Evolutionary conservation across 2,888 invertebrate genomes (phyloP).

Genomic region (Brassicogethes aeneus): DNA sequence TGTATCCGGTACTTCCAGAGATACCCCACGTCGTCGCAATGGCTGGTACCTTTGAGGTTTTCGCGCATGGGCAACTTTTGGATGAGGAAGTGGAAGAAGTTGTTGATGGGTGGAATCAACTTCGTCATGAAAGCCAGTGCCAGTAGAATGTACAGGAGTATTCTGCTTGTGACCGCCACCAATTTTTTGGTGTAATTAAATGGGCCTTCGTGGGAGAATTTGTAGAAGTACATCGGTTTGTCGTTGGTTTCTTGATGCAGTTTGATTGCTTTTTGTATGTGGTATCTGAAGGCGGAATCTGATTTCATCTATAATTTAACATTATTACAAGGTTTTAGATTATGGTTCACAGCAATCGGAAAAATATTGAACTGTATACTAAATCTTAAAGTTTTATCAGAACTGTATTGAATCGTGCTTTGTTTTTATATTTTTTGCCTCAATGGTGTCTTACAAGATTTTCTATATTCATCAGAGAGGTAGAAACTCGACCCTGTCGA

Average conservation of each 20-base stretch:
- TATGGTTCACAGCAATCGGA: no score
- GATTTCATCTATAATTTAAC: no score
- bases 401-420: no score
- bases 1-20: conserved; percentile 24
- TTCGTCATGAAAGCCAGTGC: background rate
- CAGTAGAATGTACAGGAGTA: background rate
- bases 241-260: conserved; percentile 13
- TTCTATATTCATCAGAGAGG: no score
- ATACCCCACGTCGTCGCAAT: conserved; percentile 32
- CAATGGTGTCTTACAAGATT: no score
- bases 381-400: no score
- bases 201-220: conserved; percentile 23
- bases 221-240: conserved; percentile 28
- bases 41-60: conserved; percentile 28
- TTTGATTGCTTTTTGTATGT: background rate
- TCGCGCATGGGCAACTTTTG: conserved; percentile 13
- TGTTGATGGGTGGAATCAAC: background rate
- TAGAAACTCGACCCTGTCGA: no score
- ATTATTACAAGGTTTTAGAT: no score
- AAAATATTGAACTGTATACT: no score
- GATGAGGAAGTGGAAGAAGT: background rate
- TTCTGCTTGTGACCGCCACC: background rate
- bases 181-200: background rate
- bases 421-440: no score
- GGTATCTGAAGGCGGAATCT: background rate